Conservation (phyloP, 2,113 vertebrate species). For the Chlamydotis undulata region DNA sequence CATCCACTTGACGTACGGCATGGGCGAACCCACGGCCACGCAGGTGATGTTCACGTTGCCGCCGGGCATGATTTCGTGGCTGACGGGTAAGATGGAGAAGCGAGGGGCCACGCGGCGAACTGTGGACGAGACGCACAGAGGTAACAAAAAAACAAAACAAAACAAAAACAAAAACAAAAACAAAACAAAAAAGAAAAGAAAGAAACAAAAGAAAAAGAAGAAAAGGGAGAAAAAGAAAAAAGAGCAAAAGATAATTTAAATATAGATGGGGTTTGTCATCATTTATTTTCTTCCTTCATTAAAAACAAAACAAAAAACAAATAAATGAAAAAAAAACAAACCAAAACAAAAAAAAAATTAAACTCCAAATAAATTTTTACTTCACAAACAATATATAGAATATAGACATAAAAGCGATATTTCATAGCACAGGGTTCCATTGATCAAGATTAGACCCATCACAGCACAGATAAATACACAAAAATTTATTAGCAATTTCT, state of each 20-base stretch:
- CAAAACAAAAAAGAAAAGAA: constrained; percentile 27
- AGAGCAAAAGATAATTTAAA: constrained; percentile 77
- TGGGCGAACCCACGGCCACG: constrained; percentile 96
- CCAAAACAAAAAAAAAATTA: constrained; percentile 64
- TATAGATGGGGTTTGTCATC: constrained; percentile 70
- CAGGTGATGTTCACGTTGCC: constrained; percentile 99
- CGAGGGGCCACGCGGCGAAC: constrained; percentile 96
- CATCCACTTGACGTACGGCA: constrained; percentile 99
- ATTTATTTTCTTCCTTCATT: constrained; percentile 59
- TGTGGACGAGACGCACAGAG: constrained; percentile 84
- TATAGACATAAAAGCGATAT: constrained; percentile 94
- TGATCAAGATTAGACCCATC: constrained; percentile 96
- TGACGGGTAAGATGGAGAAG: constrained; percentile 95
- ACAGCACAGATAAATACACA: constrained; percentile 98
- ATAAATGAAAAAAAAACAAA: constrained; percentile 72
- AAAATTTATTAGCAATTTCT: constrained; percentile 99
- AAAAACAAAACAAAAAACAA: constrained; percentile 34
- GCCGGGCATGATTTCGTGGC: constrained; percentile 98
- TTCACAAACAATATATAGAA: constrained; percentile 96
- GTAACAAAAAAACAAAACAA: constrained; percentile 78
- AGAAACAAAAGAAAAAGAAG: constrained; percentile 27
- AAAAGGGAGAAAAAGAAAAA: constrained; percentile 72
- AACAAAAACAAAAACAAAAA: not conserved
- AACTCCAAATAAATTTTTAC: constrained; percentile 88
- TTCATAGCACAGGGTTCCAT: constrained; percentile 98